These are phyloP conservation scores for Holocentrus rufus DNA, from an alignment of 2,797 vertebrate species.

Conservation along the genomic window DNA sequence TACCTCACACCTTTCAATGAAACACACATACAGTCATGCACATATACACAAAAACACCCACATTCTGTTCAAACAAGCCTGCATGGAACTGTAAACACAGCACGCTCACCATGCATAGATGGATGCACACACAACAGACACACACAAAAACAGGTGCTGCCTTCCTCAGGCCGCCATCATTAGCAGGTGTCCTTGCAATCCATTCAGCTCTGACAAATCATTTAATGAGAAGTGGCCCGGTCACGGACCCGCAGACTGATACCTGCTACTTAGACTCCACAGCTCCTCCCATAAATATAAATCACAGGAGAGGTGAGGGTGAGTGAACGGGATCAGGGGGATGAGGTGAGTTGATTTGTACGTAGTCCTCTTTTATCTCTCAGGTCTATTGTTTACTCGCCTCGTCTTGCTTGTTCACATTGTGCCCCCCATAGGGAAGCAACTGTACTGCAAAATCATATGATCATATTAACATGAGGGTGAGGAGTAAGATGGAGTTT, in stretches of 20 bases:
- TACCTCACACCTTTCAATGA: conserved; percentile 2
- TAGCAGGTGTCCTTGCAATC: conserved; percentile 46
- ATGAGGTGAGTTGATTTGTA: conserved; percentile 20
- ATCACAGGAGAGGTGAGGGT: conserved; percentile 26
- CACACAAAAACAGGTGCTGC: not conserved
- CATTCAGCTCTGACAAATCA: conserved; percentile 67
- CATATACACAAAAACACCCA: not conserved
- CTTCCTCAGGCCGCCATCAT: conserved; percentile 39
- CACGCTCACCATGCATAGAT: conserved; percentile 14
- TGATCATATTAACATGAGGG: not conserved
- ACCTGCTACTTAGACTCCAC: conserved; percentile 54
- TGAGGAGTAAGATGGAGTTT: not conserved
- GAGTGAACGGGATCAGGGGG: conserved; percentile 25
- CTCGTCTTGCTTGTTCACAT: conserved; percentile 55
- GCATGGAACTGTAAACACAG: not conserved
- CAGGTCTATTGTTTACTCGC: conserved; percentile 20
- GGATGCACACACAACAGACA: not conserved
- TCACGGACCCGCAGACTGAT: conserved; percentile 45
- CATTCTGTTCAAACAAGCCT: not conserved
- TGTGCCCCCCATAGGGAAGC: conserved; percentile 67
- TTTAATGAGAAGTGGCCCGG: conserved; percentile 62
- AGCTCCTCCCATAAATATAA: conserved; percentile 25
- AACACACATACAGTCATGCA: conserved; percentile 8
- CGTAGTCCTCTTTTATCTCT: conserved; percentile 34
- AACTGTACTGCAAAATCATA: conserved; percentile 41